Evolutionary conservation across 2,113 vertebrate species (phyloP).

Genomic region (Pseudolaguvia tuberculata): DNA sequence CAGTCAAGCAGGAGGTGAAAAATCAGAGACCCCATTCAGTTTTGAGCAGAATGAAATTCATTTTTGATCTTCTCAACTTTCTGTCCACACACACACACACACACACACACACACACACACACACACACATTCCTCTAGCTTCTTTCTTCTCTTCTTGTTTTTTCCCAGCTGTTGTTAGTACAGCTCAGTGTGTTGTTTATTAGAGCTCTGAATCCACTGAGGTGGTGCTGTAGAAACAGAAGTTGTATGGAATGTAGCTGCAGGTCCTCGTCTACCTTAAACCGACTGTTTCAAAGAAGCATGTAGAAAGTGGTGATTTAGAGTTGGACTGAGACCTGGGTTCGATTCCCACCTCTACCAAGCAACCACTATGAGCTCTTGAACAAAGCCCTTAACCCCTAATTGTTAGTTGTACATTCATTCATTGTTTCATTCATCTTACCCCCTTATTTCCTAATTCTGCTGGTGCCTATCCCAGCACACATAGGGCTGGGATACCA

Average conservation of each 20-base stretch:
- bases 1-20: neutral
- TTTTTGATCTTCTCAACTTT: no score
- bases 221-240: neutral
- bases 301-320: no score
- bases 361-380: no score
- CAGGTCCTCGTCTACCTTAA: neutral
- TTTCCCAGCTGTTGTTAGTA: neutral
- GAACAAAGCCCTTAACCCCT: no score
- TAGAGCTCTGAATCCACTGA: neutral
- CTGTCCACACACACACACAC: neutral
- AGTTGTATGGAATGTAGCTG: conserved; percentile 9
- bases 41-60: neutral
- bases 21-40: neutral
- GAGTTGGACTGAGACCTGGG: no score
- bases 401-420: no score
- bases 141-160: neutral
- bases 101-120: neutral
- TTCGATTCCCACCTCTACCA: no score
- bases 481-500: no score
- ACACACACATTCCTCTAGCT: neutral
- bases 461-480: no score
- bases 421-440: no score
- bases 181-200: conserved; percentile 9
- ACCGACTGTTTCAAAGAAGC: neutral
- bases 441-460: no score